These are phyloP conservation scores for Lagodon rhomboides DNA, from an alignment of 2,797 vertebrate species.

Conservation along the genomic window DNA sequence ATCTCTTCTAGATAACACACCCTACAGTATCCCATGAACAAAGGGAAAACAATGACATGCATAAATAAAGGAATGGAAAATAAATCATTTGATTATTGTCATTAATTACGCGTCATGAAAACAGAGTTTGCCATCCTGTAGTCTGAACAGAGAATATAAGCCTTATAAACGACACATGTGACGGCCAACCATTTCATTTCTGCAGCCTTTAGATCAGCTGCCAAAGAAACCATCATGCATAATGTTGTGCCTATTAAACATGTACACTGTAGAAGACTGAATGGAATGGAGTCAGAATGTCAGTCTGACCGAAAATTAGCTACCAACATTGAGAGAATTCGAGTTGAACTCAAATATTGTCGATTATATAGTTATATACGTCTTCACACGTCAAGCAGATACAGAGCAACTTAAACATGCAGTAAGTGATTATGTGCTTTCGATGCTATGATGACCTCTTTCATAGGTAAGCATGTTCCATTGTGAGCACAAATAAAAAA, in stretches of 20 bases:
- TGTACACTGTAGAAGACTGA: neutral
- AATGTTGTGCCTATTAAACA: neutral
- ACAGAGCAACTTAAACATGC: neutral
- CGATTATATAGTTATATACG: neutral
- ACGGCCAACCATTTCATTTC: neutral
- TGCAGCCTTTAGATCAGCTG: neutral
- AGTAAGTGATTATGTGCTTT: neutral
- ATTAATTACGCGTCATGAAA: neutral
- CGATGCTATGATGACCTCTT: too few relatives aligned
- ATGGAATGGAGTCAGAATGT: conserved; percentile 25
- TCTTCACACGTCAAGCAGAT: neutral
- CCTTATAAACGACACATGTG: neutral
- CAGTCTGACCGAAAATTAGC: neutral
- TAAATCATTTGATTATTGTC: neutral
- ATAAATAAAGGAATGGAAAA: conserved; percentile 20
- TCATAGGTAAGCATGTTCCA: neutral
- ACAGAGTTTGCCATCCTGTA: neutral
- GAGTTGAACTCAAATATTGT: neutral
- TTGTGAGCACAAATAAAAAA: neutral
- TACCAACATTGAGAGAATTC: neutral
- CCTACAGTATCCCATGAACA: neutral
- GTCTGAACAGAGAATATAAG: neutral
- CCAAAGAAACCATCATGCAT: neutral
- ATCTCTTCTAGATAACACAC: neutral
- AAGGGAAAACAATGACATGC: conserved; percentile 1